Conservation (phyloP, 2,113 vertebrate species). For the human (Homo sapiens) region GRCh38 chr4:156659501-156660000, state of each 20-base stretch:
- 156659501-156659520: background rate
- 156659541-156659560: background rate
- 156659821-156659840: background rate
- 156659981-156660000: background rate
- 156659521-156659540: background rate
- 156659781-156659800: background rate
- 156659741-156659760: background rate
- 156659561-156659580: background rate
- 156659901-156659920: background rate
- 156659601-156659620: background rate
- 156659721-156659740: background rate
- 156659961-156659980: background rate
- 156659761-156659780: background rate
- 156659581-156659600: background rate
- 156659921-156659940: background rate
- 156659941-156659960: background rate
- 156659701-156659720: background rate
- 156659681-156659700: background rate
- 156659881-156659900: background rate
- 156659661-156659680: background rate
- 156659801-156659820: background rate
- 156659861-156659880: background rate
- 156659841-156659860: background rate
- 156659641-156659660: background rate
- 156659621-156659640: background rate